A percentile compares a stretch with the other conserved stretches of the same genome.
phyloP scores from a whole-genome alignment of 2,888 invertebrate genomes.

The Lymantria monacha region DNA sequence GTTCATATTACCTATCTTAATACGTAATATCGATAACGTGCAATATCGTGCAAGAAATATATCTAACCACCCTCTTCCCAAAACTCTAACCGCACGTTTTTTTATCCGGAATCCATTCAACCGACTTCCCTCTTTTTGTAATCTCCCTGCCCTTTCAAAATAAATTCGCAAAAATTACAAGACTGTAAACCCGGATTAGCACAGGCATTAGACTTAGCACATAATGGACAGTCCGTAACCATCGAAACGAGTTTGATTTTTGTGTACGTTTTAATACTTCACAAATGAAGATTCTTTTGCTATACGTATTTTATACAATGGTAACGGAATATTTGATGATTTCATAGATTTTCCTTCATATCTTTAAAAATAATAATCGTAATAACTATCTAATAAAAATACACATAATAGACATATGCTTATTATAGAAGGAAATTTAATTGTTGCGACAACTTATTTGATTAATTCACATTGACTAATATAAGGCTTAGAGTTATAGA shows the following conservation, averaged over 20 bases:
- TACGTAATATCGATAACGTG: constrained; percentile 24
- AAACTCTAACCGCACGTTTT: constrained; percentile 36
- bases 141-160: constrained; percentile 59
- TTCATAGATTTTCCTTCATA: too few species aligned
- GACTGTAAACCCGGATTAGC: constrained; percentile 50
- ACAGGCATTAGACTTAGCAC: constrained; percentile 24
- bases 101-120: constrained; percentile 50
- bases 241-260: constrained; percentile 3
- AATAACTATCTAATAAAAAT: too few species aligned
- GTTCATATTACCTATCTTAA: too few species aligned
- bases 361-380: too few species aligned
- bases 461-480: too few species aligned
- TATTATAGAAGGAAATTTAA: too few species aligned
- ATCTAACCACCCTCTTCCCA: constrained; percentile 29
- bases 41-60: constrained; percentile 28
- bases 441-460: too few species aligned
- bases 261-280: constrained; percentile 51
- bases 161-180: constrained; percentile 59
- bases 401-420: too few species aligned
- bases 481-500: too few species aligned
- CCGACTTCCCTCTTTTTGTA: constrained; percentile 55
- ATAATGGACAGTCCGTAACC: constrained; percentile 14
- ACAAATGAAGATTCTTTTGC: too few species aligned
- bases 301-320: too few species aligned
- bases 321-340: too few species aligned